Percentiles rank a stretch among this genome's conserved stretches.
phyloP scores from a whole-genome alignment of 2,113 vertebrate genomes.

The Limanda limanda region DNA sequence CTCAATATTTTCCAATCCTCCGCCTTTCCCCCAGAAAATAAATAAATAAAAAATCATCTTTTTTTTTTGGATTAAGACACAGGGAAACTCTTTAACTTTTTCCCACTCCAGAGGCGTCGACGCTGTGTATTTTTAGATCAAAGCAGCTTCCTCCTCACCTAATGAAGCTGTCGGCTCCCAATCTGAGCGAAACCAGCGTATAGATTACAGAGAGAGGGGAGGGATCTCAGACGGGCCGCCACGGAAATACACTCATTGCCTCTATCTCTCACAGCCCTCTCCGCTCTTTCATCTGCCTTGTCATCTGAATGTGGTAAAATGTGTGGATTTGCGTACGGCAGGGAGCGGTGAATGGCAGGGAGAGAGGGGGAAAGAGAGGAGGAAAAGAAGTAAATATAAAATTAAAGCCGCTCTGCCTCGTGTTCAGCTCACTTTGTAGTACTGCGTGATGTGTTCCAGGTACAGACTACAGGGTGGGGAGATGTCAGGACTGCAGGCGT shows the following conservation, averaged over 20 bases:
- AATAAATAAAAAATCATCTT: background rate
- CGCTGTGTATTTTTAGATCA: slow-evolving; percentile 80
- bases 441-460: slow-evolving; percentile 40
- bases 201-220: slow-evolving; percentile 60
- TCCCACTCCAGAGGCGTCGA: slow-evolving; percentile 63
- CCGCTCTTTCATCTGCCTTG: slow-evolving; percentile 58
- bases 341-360: slow-evolving; percentile 4
- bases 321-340: slow-evolving; percentile 13
- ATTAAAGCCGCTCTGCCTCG: slow-evolving; percentile 37
- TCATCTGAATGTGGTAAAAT: slow-evolving; percentile 52
- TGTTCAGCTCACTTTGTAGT: slow-evolving; percentile 53
- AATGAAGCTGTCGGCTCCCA: slow-evolving; percentile 79
- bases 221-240: slow-evolving; percentile 36
- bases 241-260: slow-evolving; percentile 43
- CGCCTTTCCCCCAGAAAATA: slow-evolving; percentile 10
- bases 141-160: slow-evolving; percentile 68
- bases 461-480: slow-evolving; percentile 55
- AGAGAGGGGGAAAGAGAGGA: slow-evolving; percentile 1
- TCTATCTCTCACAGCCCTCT: slow-evolving; percentile 26
- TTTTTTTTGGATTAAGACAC: slow-evolving; percentile 69
- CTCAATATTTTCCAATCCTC: slow-evolving; percentile 33
- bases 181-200: slow-evolving; percentile 68
- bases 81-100: slow-evolving; percentile 71
- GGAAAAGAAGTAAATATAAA: slow-evolving; percentile 39
- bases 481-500: slow-evolving; percentile 39